Evolutionary conservation across 2,113 vertebrate genomes (phyloP).

Genomic region (Apodemus speciosus): DNA sequence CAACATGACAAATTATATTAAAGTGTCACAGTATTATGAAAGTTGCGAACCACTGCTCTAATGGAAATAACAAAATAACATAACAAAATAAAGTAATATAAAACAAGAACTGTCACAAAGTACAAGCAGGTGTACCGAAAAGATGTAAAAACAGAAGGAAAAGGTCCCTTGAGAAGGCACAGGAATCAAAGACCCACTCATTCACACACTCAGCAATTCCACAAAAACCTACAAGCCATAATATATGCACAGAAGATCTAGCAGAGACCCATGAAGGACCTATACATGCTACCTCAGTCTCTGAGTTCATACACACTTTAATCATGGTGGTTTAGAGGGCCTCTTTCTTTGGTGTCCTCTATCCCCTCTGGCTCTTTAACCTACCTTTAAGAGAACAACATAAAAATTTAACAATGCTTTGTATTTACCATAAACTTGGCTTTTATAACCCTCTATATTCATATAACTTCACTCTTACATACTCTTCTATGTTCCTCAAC

Average conservation of each 20-base stretch:
- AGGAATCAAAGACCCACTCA: neutral
- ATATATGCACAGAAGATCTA: neutral
- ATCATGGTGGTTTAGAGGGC: neutral
- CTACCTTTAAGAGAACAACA: neutral
- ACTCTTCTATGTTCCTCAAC: neutral
- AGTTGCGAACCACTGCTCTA: neutral
- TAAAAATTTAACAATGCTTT: neutral
- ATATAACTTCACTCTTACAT: neutral
- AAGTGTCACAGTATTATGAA: neutral
- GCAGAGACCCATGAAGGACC: neutral
- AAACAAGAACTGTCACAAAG: neutral
- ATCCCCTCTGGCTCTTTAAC: neutral
- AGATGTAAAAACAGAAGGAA: neutral
- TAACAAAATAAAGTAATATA: neutral
- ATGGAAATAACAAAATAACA: neutral
- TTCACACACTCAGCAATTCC: neutral
- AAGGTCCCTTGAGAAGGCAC: neutral
- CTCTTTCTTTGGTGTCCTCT: neutral
- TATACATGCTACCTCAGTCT: neutral
- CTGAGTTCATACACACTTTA: neutral
- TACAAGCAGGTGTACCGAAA: too few relatives aligned
- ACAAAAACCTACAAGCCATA: neutral
- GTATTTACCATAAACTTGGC: neutral
- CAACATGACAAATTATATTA: neutral
- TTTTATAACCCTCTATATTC: neutral